phyloP scores from a whole-genome alignment of 2,113 vertebrate genomes.

The Alaudala cheleensis region DNA sequence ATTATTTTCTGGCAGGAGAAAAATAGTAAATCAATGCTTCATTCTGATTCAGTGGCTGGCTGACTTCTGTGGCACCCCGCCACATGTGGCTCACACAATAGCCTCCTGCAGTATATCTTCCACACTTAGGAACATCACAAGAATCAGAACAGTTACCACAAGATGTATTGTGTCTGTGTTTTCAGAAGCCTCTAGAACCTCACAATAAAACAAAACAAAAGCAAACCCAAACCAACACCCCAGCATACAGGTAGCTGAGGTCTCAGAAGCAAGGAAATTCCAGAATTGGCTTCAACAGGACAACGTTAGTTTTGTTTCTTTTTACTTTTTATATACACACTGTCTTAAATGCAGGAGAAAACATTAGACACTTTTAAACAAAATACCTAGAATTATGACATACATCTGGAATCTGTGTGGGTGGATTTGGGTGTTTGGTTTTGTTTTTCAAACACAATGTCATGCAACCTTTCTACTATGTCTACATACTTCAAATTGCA shows the following conservation, averaged over 20 bases:
- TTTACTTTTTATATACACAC: neutral
- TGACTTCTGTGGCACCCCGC: neutral
- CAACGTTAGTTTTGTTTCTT: neutral
- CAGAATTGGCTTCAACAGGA: neutral
- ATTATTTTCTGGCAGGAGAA: neutral
- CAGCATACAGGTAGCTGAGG: no score
- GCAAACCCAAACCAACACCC: neutral
- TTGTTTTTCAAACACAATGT: neutral
- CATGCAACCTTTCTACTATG: neutral
- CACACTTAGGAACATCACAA: neutral
- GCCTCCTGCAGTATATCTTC: neutral
- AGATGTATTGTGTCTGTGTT: neutral
- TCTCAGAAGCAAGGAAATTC: neutral
- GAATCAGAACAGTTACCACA: neutral
- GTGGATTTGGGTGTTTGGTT: neutral
- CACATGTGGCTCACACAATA: neutral
- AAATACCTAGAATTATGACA: neutral
- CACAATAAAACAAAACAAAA: neutral
- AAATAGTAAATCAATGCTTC: neutral
- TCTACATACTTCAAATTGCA: neutral
- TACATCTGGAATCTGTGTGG: neutral
- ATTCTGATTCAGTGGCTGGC: neutral
- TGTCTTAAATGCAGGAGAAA: neutral
- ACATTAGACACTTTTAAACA: neutral
- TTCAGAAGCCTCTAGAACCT: neutral